Evolutionary conservation across 1,140 invertebrate genomes (phyloP), one percentile per base, ranked within the genome.

Genomic region (Bombus breviceps): DNA sequence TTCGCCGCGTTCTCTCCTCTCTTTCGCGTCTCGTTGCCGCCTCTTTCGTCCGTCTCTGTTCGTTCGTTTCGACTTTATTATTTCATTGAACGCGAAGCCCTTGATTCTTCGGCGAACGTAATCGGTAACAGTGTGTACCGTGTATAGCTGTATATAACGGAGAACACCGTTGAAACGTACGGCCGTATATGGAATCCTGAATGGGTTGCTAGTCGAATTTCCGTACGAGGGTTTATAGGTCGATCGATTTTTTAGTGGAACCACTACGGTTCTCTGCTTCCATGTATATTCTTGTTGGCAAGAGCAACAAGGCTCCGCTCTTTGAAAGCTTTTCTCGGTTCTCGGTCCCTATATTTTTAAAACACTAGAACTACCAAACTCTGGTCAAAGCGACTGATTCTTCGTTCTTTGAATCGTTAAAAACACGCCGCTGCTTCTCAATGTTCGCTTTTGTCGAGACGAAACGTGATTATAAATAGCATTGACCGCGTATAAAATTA

Each of bases 201-300:
- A 89, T 88, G 84, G 39, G 83, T 41, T 74, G 64, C 81, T 47
- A 77, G 82, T 82, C 71, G 83, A 88, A 66, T 81, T 83, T 88
- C 47, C 39, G n/a, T 68, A 53, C 83, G 80, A 86, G 59, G 66
- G 72, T 81, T 89, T 75, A 79, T 43, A 81, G 81, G 76, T 86
- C 88, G 76, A 68, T 83, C 74, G 68, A 71, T 62, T 43, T 73
- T 43, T 73, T n/a, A 72, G 39, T 8, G 32, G 6, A 18, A 66
- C 34, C 37, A 10, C 22, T 22, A 53, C 47, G 18, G 34, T 68
- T 68, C 37, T 37, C 18, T 10, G 18, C 15, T 37, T 25, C 3
- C 34, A 10, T 66, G 64, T 32, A 25, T 68, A 37, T 37, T 68
- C 66, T 32, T 25, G 66, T 37, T n/a, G n/a, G n/a, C 64, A 66